Base-by-base conservation (phyloP, 2,797 vertebrate species). In the Sphaeramia orbicularis region DNA sequence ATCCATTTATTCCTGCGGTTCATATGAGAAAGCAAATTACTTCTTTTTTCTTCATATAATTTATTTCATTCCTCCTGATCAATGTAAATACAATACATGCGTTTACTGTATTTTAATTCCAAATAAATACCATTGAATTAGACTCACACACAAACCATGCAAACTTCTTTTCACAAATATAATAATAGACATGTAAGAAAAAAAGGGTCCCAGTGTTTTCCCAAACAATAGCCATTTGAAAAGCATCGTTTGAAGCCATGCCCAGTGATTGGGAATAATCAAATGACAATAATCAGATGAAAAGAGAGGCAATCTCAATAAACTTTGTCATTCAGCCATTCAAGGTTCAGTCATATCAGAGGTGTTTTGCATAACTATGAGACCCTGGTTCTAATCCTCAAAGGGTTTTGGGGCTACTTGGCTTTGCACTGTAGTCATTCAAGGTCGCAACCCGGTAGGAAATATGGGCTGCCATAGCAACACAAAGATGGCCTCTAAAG, bases 381-480 rank as follows among this genome's bases (percentile, higher is more conserved):
- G 94, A 93, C 94, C 93, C 93, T 93, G 94, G 95, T 92, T 96
- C 93, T 97, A 96, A 97, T 96, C 96, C 97, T 96, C 96, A 96
- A 96, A 98, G 95, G 93, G 79, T 93, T 94, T 90, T 60, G 89
- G 92, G 94, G 95, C 95, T 95, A 95, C 91, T 95, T 96, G 94
- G 95, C 94, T 97, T 96, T 95, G 95, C 95, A 96, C 94, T 96
- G 96, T 96, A 97, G 96, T 97, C 95, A 96, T 96, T 96, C 96
- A 95, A 96, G 96, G 97, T 98, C 96, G 92, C 95, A 97, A 97
- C 96, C 96, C 95, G 96, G 96, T 95, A 96, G 96, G 96, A 98
- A 98, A 97, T 97, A 95, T 94, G 91, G 94, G 96, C 96, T 98
- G 93, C 96, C 96, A 97, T 96, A 94, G 96, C 94, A 98, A 99